These are phyloP conservation scores for Mizuhopecten yessoensis DNA, from an alignment of 1,140 invertebrate species.

Conservation along the genomic window DNA sequence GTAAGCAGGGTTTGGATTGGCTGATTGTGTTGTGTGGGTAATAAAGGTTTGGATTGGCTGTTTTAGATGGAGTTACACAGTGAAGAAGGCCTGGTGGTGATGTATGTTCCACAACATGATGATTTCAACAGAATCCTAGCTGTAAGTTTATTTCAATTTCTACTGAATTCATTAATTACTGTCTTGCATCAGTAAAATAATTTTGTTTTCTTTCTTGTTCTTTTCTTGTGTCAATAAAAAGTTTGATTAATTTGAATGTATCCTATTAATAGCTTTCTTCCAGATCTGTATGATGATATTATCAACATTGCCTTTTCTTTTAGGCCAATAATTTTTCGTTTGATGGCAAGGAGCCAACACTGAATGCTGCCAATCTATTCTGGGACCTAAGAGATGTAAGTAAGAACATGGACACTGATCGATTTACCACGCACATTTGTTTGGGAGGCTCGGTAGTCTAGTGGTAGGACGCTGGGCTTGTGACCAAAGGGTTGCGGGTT, in stretches of 20 bases:
- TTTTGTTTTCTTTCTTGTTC: too few relatives aligned
- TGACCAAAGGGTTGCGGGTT: too few relatives aligned
- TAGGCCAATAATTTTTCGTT: slow-evolving; percentile 80
- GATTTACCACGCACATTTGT: too few relatives aligned
- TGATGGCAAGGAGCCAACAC: slow-evolving; percentile 78
- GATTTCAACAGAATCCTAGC: slow-evolving; percentile 69
- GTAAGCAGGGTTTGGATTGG: not conserved
- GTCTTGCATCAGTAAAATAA: too few relatives aligned
- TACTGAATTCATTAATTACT: too few relatives aligned
- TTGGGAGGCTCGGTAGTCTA: too few relatives aligned
- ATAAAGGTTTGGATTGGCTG: slow-evolving; percentile 16
- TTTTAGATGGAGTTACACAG: slow-evolving; percentile 77
- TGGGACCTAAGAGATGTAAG: slow-evolving; percentile 82
- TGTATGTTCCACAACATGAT: slow-evolving; percentile 71
- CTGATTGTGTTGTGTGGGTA: not conserved
- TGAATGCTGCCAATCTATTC: slow-evolving; percentile 80
- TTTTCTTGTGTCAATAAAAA: too few relatives aligned
- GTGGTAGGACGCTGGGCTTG: too few relatives aligned
- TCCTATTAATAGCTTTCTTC: too few relatives aligned
- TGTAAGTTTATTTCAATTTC: slow-evolving; percentile 55
- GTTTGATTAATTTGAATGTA: too few relatives aligned
- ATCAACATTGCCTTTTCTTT: slow-evolving; percentile 58
- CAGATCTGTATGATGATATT: too few relatives aligned
- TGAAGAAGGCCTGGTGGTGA: slow-evolving; percentile 78
- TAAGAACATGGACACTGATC: slow-evolving; percentile 44